Conservation (phyloP, 2,797 vertebrate species). For the Anas acuta region DNA sequence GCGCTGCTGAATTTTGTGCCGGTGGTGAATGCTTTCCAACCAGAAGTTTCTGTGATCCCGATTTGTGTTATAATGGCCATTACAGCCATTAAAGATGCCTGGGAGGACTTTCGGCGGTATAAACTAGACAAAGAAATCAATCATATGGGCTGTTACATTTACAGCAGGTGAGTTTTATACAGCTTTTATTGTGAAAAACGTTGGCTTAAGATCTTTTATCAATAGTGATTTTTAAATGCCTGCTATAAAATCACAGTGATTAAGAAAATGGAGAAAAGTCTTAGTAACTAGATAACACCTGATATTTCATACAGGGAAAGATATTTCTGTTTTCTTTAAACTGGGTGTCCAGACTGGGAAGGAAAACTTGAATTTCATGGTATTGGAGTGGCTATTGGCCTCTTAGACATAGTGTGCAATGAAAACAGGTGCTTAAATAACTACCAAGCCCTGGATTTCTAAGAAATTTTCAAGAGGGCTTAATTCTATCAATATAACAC, state of each 20-base stretch:
- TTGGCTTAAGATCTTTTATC: not conserved
- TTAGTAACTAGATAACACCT: not conserved
- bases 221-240: not conserved
- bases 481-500: not conserved
- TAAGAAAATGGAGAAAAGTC: not conserved
- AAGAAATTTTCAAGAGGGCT: not conserved
- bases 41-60: constrained; percentile 87
- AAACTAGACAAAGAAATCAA: constrained; percentile 89
- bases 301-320: not conserved
- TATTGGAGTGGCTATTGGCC: not conserved
- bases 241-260: not conserved
- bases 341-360: not conserved
- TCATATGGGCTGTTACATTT: constrained; percentile 83
- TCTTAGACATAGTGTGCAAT: not conserved
- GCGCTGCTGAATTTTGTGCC: constrained; percentile 90
- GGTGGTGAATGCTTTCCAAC: constrained; percentile 89
- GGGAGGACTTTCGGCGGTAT: constrained; percentile 91
- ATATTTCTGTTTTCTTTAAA: not conserved
- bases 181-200: not conserved
- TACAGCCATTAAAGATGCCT: constrained; percentile 91
- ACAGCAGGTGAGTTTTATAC: constrained; percentile 84
- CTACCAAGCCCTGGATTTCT: not conserved
- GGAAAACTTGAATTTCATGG: not conserved
- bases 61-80: constrained; percentile 86
- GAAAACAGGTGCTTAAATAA: not conserved